Conservation (phyloP, 1,140 invertebrate genomes). For the Caenorhabditis inopinata region DNA sequence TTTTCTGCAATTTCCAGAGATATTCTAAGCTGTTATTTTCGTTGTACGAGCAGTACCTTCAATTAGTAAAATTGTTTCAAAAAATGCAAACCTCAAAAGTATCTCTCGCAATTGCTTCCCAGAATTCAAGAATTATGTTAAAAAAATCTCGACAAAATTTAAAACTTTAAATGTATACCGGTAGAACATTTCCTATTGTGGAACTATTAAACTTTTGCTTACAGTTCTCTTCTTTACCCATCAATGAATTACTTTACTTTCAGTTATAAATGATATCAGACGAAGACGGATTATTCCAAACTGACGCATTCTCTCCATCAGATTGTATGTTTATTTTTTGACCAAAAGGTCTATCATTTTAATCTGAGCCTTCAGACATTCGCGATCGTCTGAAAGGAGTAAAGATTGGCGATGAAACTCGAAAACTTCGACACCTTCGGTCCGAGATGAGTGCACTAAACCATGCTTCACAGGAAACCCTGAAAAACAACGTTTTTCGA, state of each 20-base stretch:
- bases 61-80: too few relatives aligned
- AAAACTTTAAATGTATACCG: too few relatives aligned
- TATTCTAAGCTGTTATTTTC: too few relatives aligned
- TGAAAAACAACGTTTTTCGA: slow-evolving; percentile 65
- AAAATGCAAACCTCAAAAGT: too few relatives aligned
- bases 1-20: too few relatives aligned
- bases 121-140: too few relatives aligned
- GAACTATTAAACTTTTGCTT: too few relatives aligned
- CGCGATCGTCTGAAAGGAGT: slow-evolving; percentile 35
- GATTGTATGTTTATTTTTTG: slow-evolving; percentile 23
- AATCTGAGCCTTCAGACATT: slow-evolving; percentile 10
- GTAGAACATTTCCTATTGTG: too few relatives aligned
- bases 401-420: slow-evolving; percentile 56
- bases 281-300: slow-evolving; percentile 24
- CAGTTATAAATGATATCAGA: not conserved
- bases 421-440: slow-evolving; percentile 53
- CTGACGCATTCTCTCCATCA: slow-evolving; percentile 21
- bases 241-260: not conserved
- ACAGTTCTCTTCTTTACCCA: too few relatives aligned
- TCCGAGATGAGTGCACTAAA: slow-evolving; percentile 52
- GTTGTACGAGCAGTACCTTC: too few relatives aligned
- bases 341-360: not conserved
- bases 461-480: slow-evolving; percentile 54
- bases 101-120: too few relatives aligned
- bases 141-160: too few relatives aligned